phyloP scores from a whole-genome alignment of 2,113 vertebrate genomes.

The Gymnorhina tibicen region DNA sequence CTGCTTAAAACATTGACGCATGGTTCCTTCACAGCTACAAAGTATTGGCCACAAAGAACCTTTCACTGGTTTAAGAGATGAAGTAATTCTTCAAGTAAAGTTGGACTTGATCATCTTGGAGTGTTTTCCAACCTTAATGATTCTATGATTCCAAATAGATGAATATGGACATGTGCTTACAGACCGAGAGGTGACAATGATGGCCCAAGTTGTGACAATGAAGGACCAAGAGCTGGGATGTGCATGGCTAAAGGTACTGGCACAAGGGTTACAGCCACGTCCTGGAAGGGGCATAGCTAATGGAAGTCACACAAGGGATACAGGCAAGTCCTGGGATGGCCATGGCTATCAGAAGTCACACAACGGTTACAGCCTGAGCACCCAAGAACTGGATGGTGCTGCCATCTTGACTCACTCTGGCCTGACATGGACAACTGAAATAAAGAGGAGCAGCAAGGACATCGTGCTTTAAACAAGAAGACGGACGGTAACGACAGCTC shows the following conservation, averaged over 20 bases:
- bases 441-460: not conserved
- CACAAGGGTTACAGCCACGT: not conserved
- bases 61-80: not conserved
- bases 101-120: not conserved
- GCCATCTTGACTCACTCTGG: not conserved
- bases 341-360: not conserved
- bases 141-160: not conserved
- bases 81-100: not conserved
- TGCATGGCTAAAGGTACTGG: not conserved
- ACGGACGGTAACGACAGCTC: not conserved
- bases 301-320: accelerated
- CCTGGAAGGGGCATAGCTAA: not conserved
- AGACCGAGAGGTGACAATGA: not conserved
- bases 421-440: not conserved
- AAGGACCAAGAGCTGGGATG: not conserved
- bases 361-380: accelerated
- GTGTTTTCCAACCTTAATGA: not conserved
- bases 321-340: not conserved
- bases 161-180: accelerated
- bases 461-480: not conserved
- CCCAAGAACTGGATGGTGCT: not conserved
- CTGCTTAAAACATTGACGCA: not conserved
- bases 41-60: not conserved
- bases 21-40: not conserved
- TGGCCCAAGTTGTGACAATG: not conserved